Conservation (phyloP, 2,797 vertebrate genomes). For the Gymnocypris eckloni region DNA sequence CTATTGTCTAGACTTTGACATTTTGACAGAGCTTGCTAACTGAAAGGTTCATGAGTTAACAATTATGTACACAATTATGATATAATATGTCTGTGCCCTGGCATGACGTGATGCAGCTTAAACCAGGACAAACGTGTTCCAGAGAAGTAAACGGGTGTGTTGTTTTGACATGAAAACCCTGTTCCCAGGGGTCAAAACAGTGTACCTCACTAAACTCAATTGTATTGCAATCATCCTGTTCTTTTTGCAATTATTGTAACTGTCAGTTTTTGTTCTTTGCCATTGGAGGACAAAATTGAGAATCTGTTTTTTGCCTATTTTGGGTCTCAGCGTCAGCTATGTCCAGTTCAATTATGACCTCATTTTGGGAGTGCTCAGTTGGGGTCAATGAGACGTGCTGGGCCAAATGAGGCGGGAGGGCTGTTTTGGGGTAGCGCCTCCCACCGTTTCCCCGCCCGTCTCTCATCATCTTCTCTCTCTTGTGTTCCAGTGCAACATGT, state of each 20-base stretch:
- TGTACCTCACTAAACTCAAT: conserved; percentile 76
- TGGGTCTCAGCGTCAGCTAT: conserved; percentile 70
- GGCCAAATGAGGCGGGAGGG: conserved; percentile 68
- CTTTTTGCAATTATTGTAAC: conserved; percentile 82
- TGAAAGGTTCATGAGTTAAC: background rate
- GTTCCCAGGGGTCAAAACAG: conserved; percentile 77
- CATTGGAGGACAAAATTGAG: conserved; percentile 80
- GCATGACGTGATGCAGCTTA: conserved; percentile 41
- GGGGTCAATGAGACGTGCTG: conserved; percentile 62
- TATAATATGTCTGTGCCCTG: conserved; percentile 49
- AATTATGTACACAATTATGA: conserved; percentile 46
- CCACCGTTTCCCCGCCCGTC: conserved; percentile 22
- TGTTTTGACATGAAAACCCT: conserved; percentile 72
- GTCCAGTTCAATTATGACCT: conserved; percentile 82
- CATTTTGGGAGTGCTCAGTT: conserved; percentile 70
- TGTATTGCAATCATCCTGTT: conserved; percentile 73
- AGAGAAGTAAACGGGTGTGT: conserved; percentile 57
- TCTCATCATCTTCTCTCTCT: conserved; percentile 48
- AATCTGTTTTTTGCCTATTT: conserved; percentile 65
- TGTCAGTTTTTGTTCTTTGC: conserved; percentile 85
- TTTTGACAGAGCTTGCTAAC: background rate
- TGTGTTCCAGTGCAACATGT: conserved; percentile 93
- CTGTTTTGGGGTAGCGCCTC: conserved; percentile 71
- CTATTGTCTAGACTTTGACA: background rate
- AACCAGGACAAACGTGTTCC: conserved; percentile 48